phyloP scores from a whole-genome alignment of 2,113 vertebrate species.

The Rutilus rutilus region DNA sequence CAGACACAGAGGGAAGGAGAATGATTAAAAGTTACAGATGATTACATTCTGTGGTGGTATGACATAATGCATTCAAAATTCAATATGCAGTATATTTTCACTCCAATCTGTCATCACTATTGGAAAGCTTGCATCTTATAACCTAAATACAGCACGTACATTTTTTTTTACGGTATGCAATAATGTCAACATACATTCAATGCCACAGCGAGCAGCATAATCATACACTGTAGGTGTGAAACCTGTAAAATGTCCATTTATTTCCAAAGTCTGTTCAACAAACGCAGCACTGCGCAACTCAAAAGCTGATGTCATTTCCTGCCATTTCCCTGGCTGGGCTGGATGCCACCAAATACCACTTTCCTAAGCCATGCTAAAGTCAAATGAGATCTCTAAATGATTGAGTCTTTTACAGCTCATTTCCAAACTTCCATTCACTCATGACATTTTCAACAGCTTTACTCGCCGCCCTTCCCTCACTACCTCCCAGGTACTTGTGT shows the following conservation, averaged over 20 bases:
- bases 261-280: conserved; percentile 67
- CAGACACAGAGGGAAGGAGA: conserved; percentile 49
- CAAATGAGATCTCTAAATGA: conserved; percentile 61
- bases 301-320: conserved; percentile 72
- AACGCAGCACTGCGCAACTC: conserved; percentile 49
- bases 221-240: conserved; percentile 16
- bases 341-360: conserved; percentile 55
- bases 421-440: conserved; percentile 67
- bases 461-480: conserved; percentile 22
- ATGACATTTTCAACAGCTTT: conserved; percentile 60
- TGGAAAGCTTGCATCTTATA: background rate
- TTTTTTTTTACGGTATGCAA: background rate
- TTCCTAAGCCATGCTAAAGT: conserved; percentile 55
- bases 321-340: conserved; percentile 66
- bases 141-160: conserved; percentile 24
- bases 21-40: conserved; percentile 63
- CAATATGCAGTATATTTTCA: background rate
- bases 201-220: conserved; percentile 46
- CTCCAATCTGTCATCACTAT: conserved; percentile 5
- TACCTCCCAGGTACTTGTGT: conserved; percentile 43
- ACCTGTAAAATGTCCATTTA: conserved; percentile 61
- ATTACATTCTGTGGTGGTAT: conserved; percentile 59
- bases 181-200: conserved; percentile 12
- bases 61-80: conserved; percentile 20
- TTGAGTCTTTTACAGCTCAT: conserved; percentile 71